phyloP scores from a whole-genome alignment of 1,140 invertebrate genomes.

The Heliconius melpomene region DNA sequence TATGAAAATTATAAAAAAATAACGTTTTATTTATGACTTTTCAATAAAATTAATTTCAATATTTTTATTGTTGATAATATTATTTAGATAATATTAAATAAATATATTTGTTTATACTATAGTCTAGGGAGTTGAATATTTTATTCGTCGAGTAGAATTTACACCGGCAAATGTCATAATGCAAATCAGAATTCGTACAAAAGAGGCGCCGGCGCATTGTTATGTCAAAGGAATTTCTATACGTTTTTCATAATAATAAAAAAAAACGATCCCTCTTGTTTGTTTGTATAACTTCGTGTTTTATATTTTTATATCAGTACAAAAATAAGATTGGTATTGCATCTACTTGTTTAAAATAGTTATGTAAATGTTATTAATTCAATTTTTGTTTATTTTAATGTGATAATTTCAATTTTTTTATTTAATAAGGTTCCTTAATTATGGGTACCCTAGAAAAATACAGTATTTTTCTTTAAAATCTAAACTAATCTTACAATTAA shows the following conservation, averaged over 20 bases:
- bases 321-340: not conserved
- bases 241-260: constrained; percentile 48
- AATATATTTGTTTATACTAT: not conserved
- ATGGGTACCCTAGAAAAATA: too few species aligned
- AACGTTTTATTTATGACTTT: not conserved
- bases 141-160: constrained; percentile 25
- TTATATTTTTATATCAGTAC: not conserved
- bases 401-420: too few species aligned
- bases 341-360: too few species aligned
- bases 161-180: constrained; percentile 52
- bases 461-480: too few species aligned
- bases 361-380: too few species aligned
- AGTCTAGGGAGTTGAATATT: not conserved
- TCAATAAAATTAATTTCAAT: not conserved
- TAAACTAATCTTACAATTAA: too few species aligned
- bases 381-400: too few species aligned
- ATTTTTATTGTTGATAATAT: not conserved
- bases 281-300: constrained; percentile 26
- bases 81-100: not conserved
- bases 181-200: constrained; percentile 53
- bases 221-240: constrained; percentile 45
- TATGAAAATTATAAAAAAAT: not conserved
- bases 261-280: constrained; percentile 20
- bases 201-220: constrained; percentile 53
- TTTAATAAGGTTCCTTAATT: too few species aligned